Conservation (phyloP, 2,797 vertebrate species). For the Cirrhinus mrigala region DNA sequence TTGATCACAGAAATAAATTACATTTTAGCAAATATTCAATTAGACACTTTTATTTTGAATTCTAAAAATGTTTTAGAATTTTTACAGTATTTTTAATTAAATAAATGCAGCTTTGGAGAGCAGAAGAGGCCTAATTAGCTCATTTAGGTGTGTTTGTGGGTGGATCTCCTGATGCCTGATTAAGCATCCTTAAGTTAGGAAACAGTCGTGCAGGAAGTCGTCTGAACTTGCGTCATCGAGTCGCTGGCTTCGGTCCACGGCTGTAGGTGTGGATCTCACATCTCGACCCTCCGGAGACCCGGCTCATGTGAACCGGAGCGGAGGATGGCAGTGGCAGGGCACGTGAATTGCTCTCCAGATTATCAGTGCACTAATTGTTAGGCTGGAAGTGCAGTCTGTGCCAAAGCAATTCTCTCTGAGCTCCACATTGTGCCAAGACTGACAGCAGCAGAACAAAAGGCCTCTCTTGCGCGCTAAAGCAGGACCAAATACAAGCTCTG, state of each 20-base stretch:
- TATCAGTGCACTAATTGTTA: slow-evolving; percentile 63
- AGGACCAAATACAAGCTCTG: slow-evolving; percentile 49
- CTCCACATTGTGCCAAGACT: slow-evolving; percentile 60
- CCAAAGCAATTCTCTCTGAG: slow-evolving; percentile 54
- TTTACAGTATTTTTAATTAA: too few species aligned
- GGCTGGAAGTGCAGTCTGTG: slow-evolving; percentile 56
- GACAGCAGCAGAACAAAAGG: slow-evolving; percentile 66
- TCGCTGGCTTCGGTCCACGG: not conserved
- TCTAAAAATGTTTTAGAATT: too few species aligned
- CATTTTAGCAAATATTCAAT: too few species aligned
- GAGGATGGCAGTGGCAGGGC: slow-evolving; percentile 61
- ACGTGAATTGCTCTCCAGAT: slow-evolving; percentile 45
- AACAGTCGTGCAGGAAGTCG: not conserved
- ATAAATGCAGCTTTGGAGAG: too few species aligned
- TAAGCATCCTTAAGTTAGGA: not conserved
- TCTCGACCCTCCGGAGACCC: slow-evolving; percentile 9
- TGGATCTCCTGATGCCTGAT: not conserved
- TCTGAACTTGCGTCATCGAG: not conserved
- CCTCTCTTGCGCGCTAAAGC: slow-evolving; percentile 59
- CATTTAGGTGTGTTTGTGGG: not conserved
- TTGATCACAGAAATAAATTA: too few species aligned
- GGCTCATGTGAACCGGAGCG: slow-evolving; percentile 55
- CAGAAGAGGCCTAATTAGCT: not conserved
- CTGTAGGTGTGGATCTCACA: slow-evolving; percentile 34
- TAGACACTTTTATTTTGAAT: too few species aligned